Base-by-base conservation (phyloP, 2,797 vertebrate species). In the Lemur catta region DNA sequence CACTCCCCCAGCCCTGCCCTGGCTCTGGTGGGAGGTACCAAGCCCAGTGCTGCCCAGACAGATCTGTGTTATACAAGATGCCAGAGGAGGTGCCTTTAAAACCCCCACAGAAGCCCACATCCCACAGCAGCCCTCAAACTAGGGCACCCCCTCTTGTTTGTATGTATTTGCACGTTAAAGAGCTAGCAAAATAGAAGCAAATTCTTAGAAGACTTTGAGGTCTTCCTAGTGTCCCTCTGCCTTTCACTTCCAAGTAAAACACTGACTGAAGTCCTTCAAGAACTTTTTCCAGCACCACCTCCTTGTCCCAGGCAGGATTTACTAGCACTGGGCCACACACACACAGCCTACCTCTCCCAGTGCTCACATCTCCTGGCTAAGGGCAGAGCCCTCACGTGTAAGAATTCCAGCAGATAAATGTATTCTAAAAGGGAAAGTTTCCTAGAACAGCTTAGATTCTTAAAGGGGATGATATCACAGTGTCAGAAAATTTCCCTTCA, bases 341-440 rank as follows among this genome's bases (percentile, higher is more conserved):
- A n/a, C n/a, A n/a, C 0, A 22, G 38, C 0, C 17, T 26, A 71
- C 63, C 33, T 65, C 72, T 86, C 43, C 0, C 0, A 4, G 78
- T 50, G 33, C 52, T 57, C 74, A 3, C 0, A 52, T 28, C 46
- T 57, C 43, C 88, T 26, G 55, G 76, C 61, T 48, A 50, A 69
- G 50, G 0, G 26, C 22, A 80, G 41, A 14, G 52, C 48, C 28
- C 38, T 41, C 10, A 1, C 72, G 61, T 76, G 41, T 24, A 75
- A 71, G 38, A 28, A 7, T 4, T 9, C 30, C 24, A 48, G 88
- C 46, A 59, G 72, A 20, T 13, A 33, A 81, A 65, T 6, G 18
- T 2, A 35, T 28, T 59, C 90, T 41, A n/a, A 50, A 78, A 72
- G n/a, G 84, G 55, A 41, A 67, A 72, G 41, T 30, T n/a, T 91